Evolutionary conservation across 1,140 invertebrate genomes (phyloP), one percentile per base, ranked within the genome.

Genomic region (Orius insidiosus): DNA sequence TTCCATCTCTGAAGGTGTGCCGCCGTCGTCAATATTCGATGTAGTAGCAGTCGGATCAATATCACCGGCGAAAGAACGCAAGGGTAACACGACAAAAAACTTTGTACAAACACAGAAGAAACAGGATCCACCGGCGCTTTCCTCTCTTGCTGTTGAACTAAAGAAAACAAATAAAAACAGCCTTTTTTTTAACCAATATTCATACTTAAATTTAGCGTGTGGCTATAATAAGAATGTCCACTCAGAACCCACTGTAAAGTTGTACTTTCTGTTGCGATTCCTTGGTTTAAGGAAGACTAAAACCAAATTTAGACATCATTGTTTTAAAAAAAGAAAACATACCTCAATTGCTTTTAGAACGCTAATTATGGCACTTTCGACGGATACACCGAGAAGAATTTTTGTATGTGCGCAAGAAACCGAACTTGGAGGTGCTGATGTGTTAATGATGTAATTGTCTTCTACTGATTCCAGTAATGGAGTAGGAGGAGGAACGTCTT

Each of bases 1-100:
- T 66, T 66, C 65, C 64, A 66, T 16, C 45, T 40, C 51, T 61
- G 57, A 16, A 65, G 57, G 19, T 53, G 55, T 3, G 65, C 59
- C 10, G 63, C 59, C n/a, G 65, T 67, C n/a, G 62, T 65, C 2
- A 68, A 68, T 13, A 76, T 60, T 38, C 72, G 64, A 56, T 77
- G 74, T 38, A 72, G 64, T 14, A 76, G 60, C 3, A 77, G 60
- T 7, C 74, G 59, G 9, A 77, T 55, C 7, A 76, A 59, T 10
- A 77, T 71, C 4, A 75, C 58, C 0, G 74, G 74, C 54, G 71
- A 70, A 19, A 75, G 60, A 10, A 73, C 58, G 46, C 68, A 61
- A 1, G 73, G 70, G 35, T 73, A 63, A 45, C 63, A 65, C 2
- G 63, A 56, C 35, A 69, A 54, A 46, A 68, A 65, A n/a, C 52